Evolutionary conservation across 2,888 invertebrate species (phyloP).

Genomic region (Pemphredon lugubris): DNA sequence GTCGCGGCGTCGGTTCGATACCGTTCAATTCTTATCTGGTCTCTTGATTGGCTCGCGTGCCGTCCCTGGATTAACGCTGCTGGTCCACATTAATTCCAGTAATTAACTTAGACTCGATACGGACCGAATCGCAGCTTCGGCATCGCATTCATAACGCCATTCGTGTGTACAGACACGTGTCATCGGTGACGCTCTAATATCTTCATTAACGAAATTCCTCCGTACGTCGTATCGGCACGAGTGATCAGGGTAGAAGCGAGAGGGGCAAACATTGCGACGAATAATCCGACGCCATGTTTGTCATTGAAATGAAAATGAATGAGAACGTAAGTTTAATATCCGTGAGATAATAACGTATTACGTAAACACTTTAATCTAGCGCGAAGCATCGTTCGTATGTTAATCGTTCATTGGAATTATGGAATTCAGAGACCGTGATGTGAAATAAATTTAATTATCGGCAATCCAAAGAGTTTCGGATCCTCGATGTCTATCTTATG

Average conservation of each 20-base stretch:
- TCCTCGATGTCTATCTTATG: too few species aligned
- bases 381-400: too few species aligned
- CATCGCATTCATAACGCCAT: slow-evolving; percentile 22
- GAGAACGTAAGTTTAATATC: not conserved
- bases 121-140: slow-evolving; percentile 20
- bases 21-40: slow-evolving; percentile 71
- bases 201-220: too few species aligned
- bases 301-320: not conserved
- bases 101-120: slow-evolving; percentile 59
- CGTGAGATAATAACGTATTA: not conserved
- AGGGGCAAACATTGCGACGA: slow-evolving; percentile 9
- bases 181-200: too few species aligned
- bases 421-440: too few species aligned
- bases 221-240: too few species aligned
- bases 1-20: slow-evolving; percentile 67
- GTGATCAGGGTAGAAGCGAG: too few species aligned
- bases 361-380: too few species aligned
- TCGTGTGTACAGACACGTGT: slow-evolving; percentile 6
- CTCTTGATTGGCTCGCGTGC: slow-evolving; percentile 73
- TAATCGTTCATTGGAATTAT: too few species aligned
- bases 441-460: too few species aligned
- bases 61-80: slow-evolving; percentile 67
- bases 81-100: slow-evolving; percentile 67
- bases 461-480: too few species aligned
- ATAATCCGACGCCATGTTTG: not conserved